phyloP scores from a whole-genome alignment of 2,888 invertebrate genomes.

The Holacanthella duospinosa region DNA sequence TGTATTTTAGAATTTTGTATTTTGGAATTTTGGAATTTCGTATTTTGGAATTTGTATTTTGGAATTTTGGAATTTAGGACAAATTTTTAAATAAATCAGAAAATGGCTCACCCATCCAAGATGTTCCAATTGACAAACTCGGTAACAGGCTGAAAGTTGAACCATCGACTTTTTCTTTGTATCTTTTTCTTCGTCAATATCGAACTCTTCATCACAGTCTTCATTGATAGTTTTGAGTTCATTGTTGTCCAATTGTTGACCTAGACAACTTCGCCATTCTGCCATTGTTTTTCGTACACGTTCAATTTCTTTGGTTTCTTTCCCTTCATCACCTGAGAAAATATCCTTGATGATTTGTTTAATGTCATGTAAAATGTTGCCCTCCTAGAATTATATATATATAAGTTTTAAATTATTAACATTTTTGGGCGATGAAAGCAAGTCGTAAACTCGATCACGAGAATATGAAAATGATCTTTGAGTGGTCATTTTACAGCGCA shows the following conservation, averaged over 20 bases:
- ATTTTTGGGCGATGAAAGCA: neutral
- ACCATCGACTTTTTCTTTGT: neutral
- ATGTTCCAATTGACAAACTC: slow-evolving; percentile 1
- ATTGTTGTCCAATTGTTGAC: neutral
- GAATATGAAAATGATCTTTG: no score
- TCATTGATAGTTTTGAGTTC: neutral
- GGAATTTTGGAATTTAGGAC: no score
- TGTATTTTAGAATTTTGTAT: no score
- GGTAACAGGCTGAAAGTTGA: neutral
- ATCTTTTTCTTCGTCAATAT: neutral
- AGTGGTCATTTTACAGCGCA: neutral
- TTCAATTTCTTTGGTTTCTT: neutral
- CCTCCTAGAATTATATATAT: neutral
- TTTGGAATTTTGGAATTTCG: no score
- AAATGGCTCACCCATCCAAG: neutral
- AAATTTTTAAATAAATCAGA: neutral
- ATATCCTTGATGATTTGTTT: neutral
- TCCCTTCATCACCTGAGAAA: neutral
- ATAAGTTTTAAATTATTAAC: no score
- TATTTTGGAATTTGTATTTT: no score
- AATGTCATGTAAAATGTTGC: neutral
- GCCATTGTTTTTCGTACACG: neutral
- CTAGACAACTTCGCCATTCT: neutral
- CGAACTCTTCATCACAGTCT: slow-evolving; percentile 2
- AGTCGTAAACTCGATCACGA: neutral